Conservation (phyloP, 1,140 invertebrate species). For the Amyelois transitella region DNA sequence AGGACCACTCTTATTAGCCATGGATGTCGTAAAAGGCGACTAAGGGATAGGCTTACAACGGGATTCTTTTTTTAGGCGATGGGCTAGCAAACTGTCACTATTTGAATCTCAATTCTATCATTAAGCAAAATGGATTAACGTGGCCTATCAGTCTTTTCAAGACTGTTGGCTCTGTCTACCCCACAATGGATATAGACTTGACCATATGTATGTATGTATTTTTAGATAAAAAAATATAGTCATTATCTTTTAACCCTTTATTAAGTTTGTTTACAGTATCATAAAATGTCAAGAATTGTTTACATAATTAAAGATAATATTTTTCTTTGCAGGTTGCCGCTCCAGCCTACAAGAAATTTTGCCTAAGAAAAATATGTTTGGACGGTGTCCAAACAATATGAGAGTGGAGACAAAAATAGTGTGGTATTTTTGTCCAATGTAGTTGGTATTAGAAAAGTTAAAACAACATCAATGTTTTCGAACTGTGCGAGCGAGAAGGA, state of each 20-base stretch:
- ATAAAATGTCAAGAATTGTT: slow-evolving; percentile 25
- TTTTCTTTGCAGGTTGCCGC: slow-evolving; percentile 49
- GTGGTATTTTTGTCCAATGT: slow-evolving; percentile 29
- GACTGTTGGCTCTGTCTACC: too few relatives aligned
- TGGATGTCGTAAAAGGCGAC: too few relatives aligned
- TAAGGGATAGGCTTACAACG: too few relatives aligned
- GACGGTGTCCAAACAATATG: slow-evolving; percentile 42
- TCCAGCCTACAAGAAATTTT: slow-evolving; percentile 29
- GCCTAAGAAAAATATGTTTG: slow-evolving; percentile 37
- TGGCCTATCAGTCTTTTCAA: too few relatives aligned
- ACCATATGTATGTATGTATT: too few relatives aligned
- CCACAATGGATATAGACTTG: too few relatives aligned
- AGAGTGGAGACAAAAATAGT: slow-evolving; percentile 37
- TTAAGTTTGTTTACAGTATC: background rate
- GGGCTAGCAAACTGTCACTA: too few relatives aligned
- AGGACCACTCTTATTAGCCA: too few relatives aligned
- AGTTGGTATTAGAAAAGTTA: slow-evolving; percentile 8
- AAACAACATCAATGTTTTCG: slow-evolving; percentile 23
- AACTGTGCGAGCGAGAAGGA: background rate
- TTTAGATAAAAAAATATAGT: too few relatives aligned
- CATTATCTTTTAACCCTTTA: slow-evolving; percentile 11
- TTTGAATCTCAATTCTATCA: too few relatives aligned
- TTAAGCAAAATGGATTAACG: too few relatives aligned
- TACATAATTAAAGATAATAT: slow-evolving; percentile 36
- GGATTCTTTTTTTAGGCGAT: too few relatives aligned